phyloP scores from a whole-genome alignment of 2,113 vertebrate genomes.

The Cariama cristata region DNA sequence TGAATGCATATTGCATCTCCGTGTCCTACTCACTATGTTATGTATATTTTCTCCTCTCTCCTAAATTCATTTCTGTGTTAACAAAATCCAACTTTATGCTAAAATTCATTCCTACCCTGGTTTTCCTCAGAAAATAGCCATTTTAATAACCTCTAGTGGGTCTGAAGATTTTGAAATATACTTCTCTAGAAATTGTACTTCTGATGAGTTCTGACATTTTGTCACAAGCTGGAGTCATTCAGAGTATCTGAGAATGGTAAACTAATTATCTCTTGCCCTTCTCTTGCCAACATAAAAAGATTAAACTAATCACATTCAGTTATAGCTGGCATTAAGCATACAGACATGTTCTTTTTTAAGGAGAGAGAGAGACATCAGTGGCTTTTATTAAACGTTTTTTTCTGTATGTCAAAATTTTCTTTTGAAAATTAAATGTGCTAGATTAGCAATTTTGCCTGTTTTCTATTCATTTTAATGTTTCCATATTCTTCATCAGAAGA shows the following conservation, averaged over 20 bases:
- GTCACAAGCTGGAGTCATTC: slow-evolving; percentile 11
- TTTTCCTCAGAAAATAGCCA: not conserved
- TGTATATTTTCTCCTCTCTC: not conserved
- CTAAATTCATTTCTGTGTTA: not conserved
- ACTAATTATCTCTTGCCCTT: slow-evolving; percentile 58
- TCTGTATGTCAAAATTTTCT: not conserved
- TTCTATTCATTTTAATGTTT: not conserved
- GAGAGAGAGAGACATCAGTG: not conserved
- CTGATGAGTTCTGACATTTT: slow-evolving; percentile 40
- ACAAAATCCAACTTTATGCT: not conserved
- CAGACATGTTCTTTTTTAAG: not conserved
- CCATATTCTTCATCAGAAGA: not conserved
- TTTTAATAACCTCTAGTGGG: not conserved
- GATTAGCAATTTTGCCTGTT: not conserved
- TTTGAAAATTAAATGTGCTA: slow-evolving; percentile 33
- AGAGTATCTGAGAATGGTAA: slow-evolving; percentile 27
- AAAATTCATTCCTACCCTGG: not conserved
- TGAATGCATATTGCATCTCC: not conserved
- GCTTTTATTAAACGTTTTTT: slow-evolving; percentile 11
- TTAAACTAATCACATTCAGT: slow-evolving; percentile 45
- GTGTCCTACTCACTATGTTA: not conserved
- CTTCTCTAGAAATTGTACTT: not conserved
- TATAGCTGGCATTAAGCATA: slow-evolving; percentile 32
- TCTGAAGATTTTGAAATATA: slow-evolving; percentile 3
- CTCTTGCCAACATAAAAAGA: slow-evolving; percentile 47